Base-by-base conservation (phyloP, 2,113 vertebrate species). In the Forbesichthys agassizii region DNA sequence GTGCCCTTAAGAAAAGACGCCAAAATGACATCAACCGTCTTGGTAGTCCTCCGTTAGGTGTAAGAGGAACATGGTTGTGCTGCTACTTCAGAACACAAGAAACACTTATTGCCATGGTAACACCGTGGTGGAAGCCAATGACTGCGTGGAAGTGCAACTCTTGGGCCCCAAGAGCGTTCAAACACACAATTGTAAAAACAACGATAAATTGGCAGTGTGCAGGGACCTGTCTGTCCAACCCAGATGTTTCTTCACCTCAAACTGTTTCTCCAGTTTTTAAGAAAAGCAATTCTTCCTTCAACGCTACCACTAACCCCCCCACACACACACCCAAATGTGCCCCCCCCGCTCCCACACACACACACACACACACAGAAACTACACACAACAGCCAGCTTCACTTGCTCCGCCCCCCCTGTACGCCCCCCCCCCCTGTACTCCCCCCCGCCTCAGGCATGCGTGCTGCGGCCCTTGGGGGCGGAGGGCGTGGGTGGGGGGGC, bases 381-480 rank as follows among this genome's bases (percentile, higher is more conserved):
- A 42, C 60, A 48, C 36, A 62, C 27, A 42, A 78, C 59, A 73
- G 27, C 27, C 27, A 27, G 27, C 27, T 27, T 2, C 55, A 75
- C 64, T 60, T 68, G 52, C 59, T 3, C 11, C 9, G 14, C 52
- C 6, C 59, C 6, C 12, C 11, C 33, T 3, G 16, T 16, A 16
- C 16, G 0, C 16, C 16, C 16, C 16, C 16, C 16, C 16, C 16
- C 16, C 16, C 16, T 16, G n/a, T n/a, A n/a, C n/a, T n/a, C 36
- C 9, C n/a, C 42, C 36, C 73, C 9, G 9, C 48, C 56, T 76
- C 65, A 84, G 64, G 77, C 59, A 2, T 78, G 74, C 69, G 42
- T 33, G 47, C n/a, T 85, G 56, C 54, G 51, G 36, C 71, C 62
- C 56, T 82, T 82, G 59, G 64, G 18, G 70, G 1, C 69, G 60